A percentile compares a stretch with the other conserved stretches of the same genome.
Evolutionary conservation across 2,888 invertebrate genomes (phyloP).

Genomic region (Standfussiana lucernea): DNA sequence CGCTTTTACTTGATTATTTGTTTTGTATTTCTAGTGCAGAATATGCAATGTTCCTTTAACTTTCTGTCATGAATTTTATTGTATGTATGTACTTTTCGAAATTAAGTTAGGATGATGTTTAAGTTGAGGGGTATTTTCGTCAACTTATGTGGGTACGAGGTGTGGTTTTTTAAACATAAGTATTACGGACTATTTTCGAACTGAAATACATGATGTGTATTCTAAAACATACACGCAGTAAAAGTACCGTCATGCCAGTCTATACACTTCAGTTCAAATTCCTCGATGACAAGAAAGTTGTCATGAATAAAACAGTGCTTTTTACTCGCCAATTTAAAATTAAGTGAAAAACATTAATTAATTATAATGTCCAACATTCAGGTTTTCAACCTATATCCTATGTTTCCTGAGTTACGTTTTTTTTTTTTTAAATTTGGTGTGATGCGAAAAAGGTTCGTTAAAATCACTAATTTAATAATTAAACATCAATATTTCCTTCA

Average conservation of each 20-base stretch:
- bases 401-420: background rate
- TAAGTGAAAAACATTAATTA: background rate
- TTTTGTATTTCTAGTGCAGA: conserved; percentile 30
- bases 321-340: background rate
- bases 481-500: too few relatives aligned
- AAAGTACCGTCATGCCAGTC: too few relatives aligned
- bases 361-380: background rate
- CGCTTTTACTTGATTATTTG: conserved; percentile 52
- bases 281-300: background rate
- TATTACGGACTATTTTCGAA: background rate
- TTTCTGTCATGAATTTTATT: background rate
- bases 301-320: background rate
- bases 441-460: too few relatives aligned
- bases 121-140: background rate
- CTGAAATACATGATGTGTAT: too few relatives aligned
- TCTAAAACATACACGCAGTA: too few relatives aligned
- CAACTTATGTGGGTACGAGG: background rate
- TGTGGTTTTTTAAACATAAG: background rate
- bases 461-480: too few relatives aligned
- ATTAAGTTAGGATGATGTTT: background rate
- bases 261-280: background rate
- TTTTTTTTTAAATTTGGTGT: too few relatives aligned
- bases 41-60: conserved; percentile 1
- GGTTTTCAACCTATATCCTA: too few relatives aligned
- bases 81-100: background rate